phyloP scores from a whole-genome alignment of 2,797 vertebrate species.

The Benthosema pterotum region DNA sequence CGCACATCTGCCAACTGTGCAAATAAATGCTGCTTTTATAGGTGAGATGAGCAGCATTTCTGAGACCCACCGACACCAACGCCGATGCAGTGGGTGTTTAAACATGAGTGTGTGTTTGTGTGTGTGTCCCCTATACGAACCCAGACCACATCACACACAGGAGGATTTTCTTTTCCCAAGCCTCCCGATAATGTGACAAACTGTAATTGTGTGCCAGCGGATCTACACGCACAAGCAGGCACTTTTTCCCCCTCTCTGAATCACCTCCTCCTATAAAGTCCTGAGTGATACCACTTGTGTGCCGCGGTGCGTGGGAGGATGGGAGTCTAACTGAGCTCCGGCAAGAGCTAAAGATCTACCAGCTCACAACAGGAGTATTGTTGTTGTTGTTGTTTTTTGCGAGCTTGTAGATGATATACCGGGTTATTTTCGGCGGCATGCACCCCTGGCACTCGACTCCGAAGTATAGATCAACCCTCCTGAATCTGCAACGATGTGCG shows the following conservation, averaged over 20 bases:
- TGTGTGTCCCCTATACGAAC: slow-evolving; percentile 30
- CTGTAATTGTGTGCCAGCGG: slow-evolving; percentile 48
- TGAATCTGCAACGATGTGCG: too few species aligned
- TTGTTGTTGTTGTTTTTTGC: too few species aligned
- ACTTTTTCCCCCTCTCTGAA: slow-evolving; percentile 22
- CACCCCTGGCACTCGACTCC: too few species aligned
- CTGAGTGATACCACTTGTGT: slow-evolving; percentile 19
- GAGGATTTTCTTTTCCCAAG: slow-evolving; percentile 52
- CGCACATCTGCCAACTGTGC: slow-evolving; percentile 16
- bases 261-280: slow-evolving; percentile 60
- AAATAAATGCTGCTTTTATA: slow-evolving; percentile 13
- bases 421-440: too few species aligned
- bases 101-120: slow-evolving; percentile 24
- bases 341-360: too few species aligned
- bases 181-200: slow-evolving; percentile 48
- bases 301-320: too few species aligned
- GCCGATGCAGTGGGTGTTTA: slow-evolving; percentile 39
- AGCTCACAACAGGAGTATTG: too few species aligned
- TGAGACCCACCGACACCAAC: slow-evolving; percentile 26
- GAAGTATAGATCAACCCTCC: too few species aligned
- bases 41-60: slow-evolving; percentile 39
- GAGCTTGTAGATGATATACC: too few species aligned
- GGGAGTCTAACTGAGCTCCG: too few species aligned
- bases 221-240: slow-evolving; percentile 27
- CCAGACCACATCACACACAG: slow-evolving; percentile 25